Percentiles rank a stretch among this genome's conserved stretches.
These are phyloP conservation scores for Bovichtus variegatus DNA, from an alignment of 2,797 vertebrate genomes.

Conservation along the genomic window DNA sequence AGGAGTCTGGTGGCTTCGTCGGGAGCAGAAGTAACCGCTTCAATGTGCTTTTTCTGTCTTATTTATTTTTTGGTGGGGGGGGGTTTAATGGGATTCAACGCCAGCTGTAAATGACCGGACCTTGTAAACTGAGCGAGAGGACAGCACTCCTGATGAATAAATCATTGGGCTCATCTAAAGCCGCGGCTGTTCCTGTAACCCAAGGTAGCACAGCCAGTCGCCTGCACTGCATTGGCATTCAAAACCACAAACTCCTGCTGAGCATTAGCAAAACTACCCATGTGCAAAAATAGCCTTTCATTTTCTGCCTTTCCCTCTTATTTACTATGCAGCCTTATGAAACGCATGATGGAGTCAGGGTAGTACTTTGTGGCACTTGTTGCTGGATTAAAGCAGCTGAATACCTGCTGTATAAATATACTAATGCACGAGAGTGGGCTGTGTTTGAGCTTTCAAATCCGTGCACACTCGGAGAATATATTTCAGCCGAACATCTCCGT, in stretches of 20 bases:
- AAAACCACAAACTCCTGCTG: constrained; percentile 1
- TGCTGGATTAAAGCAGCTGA: neutral
- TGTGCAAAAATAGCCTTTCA: neutral
- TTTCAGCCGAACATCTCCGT: neutral
- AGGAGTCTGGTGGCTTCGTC: too few relatives aligned
- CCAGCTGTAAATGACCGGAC: neutral
- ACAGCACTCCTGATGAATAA: constrained; percentile 66
- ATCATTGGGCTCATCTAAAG: constrained; percentile 60
- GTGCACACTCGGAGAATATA: neutral
- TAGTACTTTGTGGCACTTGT: neutral
- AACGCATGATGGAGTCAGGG: too few relatives aligned
- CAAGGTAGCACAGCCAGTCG: constrained; percentile 20
- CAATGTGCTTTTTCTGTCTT: neutral
- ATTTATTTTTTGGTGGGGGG: neutral
- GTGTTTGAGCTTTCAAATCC: neutral
- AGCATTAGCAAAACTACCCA: neutral
- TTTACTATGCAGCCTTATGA: neutral
- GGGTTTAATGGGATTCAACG: constrained; percentile 16
- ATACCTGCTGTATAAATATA: neutral
- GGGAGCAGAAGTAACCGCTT: neutral
- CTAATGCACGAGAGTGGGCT: neutral
- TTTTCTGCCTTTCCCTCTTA: neutral
- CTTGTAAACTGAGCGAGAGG: constrained; percentile 55
- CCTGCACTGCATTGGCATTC: constrained; percentile 12
- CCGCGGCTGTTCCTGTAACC: constrained; percentile 44